Evolutionary conservation across 92 coral and sea anemone species (phyloP).

Genomic region (Parazoanthus atlanticus): DNA sequence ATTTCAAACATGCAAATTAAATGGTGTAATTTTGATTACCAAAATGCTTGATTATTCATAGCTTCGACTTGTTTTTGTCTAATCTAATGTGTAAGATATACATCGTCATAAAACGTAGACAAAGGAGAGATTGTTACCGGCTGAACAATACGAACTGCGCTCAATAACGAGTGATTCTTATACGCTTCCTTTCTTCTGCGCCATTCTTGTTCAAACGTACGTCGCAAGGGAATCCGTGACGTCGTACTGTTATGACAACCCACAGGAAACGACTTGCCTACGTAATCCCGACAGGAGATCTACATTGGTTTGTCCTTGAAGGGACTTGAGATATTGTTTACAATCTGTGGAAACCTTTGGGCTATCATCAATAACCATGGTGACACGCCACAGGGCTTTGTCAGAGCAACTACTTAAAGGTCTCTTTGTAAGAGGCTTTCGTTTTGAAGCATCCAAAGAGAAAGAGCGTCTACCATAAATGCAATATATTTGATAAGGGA

Average conservation of each 20-base stretch:
- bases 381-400: not conserved
- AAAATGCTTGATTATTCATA: not conserved
- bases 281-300: constrained; percentile 11
- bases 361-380: not conserved
- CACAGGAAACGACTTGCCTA: constrained; percentile 17
- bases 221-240: constrained; percentile 21
- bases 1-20: not conserved
- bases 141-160: not conserved
- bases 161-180: not conserved
- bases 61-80: not conserved
- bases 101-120: not conserved
- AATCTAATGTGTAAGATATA: no score
- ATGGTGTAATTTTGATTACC: not conserved
- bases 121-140: not conserved
- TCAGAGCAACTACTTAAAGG: constrained; percentile 19
- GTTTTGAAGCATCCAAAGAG: not conserved
- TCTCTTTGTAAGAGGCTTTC: not conserved
- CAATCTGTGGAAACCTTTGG: not conserved
- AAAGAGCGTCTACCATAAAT: not conserved
- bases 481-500: not conserved
- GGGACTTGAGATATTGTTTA: constrained; percentile 11
- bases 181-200: not conserved
- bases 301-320: not conserved
- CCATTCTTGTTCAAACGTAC: not conserved
- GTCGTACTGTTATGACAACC: constrained; percentile 10